Conservation (phyloP, 2,113 vertebrate genomes). For the Ophiodon elongatus region DNA sequence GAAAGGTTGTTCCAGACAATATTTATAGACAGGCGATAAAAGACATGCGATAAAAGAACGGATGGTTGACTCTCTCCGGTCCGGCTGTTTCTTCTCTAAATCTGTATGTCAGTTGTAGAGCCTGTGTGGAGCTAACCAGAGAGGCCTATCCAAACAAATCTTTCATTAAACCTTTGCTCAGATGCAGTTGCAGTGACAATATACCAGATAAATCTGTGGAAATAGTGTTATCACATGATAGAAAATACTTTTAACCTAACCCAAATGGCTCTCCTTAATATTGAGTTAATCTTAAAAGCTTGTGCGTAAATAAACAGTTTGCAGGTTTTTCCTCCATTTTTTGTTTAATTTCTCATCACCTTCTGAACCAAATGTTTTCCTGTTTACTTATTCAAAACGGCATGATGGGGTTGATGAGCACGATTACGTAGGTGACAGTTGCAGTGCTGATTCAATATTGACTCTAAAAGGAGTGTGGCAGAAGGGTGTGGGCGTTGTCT, state of each 20-base stretch:
- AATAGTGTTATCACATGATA: not conserved
- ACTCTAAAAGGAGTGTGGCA: constrained; percentile 62
- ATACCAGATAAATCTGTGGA: not conserved
- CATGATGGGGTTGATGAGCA: constrained; percentile 17
- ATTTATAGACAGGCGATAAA: constrained; percentile 72
- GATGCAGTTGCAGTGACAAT: constrained; percentile 36
- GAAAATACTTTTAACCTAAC: not conserved
- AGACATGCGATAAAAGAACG: constrained; percentile 71
- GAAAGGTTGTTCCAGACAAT: constrained; percentile 69
- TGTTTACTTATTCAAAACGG: constrained; percentile 4
- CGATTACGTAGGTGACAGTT: constrained; percentile 39
- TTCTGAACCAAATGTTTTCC: constrained; percentile 30
- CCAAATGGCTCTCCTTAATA: not conserved
- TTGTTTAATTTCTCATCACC: not conserved
- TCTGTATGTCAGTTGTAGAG: constrained; percentile 63
- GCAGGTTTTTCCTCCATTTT: not conserved
- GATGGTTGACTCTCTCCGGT: constrained; percentile 65
- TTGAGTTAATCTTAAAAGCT: not conserved
- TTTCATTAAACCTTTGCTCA: constrained; percentile 55
- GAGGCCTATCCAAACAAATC: constrained; percentile 63
- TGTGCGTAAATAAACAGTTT: not conserved
- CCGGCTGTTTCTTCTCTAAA: constrained; percentile 63
- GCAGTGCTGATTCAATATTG: constrained; percentile 49
- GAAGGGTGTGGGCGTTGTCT: constrained; percentile 64
- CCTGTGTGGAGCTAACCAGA: constrained; percentile 60